phyloP scores from a whole-genome alignment of 2,113 vertebrate genomes.

The Oryzias woworae region DNA sequence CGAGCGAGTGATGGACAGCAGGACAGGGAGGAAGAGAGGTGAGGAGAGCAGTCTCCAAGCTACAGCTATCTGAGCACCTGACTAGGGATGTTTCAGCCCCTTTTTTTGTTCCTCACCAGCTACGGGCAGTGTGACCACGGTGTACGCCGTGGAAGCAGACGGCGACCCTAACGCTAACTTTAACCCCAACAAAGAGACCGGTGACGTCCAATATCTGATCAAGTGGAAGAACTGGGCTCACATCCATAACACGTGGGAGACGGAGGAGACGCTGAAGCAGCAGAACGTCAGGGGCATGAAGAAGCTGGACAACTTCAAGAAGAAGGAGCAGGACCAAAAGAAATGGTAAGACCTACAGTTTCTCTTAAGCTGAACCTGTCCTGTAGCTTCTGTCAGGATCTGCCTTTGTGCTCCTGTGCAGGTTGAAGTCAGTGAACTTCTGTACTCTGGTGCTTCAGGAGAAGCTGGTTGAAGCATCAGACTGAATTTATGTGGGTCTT shows the following conservation, averaged over 20 bases:
- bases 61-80: too few relatives aligned
- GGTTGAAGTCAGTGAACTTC: too few relatives aligned
- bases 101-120: constrained; percentile 67
- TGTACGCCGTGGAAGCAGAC: constrained; percentile 95
- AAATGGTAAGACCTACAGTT: constrained; percentile 79
- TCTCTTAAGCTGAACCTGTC: too few relatives aligned
- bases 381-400: too few relatives aligned
- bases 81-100: not conserved
- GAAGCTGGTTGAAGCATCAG: too few relatives aligned
- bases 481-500: too few relatives aligned
- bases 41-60: not conserved
- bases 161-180: constrained; percentile 92
- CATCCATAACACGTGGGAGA: constrained; percentile 99
- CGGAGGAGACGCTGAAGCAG: constrained; percentile 92
- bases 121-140: constrained; percentile 92
- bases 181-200: constrained; percentile 84
- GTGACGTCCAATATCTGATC: constrained; percentile 93
- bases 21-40: constrained; percentile 93
- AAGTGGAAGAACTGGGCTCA: constrained; percentile 99
- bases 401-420: too few relatives aligned
- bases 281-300: constrained; percentile 99
- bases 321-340: constrained; percentile 94
- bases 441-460: too few relatives aligned
- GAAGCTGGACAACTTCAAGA: constrained; percentile 98
- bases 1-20: constrained; percentile 93